Conservation (phyloP, 2,113 vertebrate genomes). For the Variabilichromis moorii region DNA sequence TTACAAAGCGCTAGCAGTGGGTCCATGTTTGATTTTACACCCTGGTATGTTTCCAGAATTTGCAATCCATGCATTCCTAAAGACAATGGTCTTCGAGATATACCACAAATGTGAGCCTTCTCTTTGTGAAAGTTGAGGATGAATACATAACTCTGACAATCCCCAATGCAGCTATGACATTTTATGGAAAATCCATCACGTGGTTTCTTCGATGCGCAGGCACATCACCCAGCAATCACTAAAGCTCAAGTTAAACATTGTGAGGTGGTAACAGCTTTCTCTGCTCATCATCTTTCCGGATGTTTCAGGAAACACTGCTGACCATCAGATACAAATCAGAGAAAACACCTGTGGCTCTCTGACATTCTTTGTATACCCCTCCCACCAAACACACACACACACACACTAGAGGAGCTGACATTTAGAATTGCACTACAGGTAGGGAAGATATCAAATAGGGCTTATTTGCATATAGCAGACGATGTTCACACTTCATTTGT, state of each 20-base stretch:
- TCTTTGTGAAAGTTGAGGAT: background rate
- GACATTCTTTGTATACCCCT: background rate
- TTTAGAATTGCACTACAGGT: constrained; percentile 41
- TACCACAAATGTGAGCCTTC: background rate
- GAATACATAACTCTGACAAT: background rate
- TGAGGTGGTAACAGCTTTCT: background rate
- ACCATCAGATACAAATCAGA: background rate
- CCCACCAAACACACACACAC: background rate
- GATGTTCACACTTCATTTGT: constrained; percentile 51
- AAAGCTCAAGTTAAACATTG: background rate
- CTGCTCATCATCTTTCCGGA: background rate
- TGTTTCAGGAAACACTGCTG: background rate
- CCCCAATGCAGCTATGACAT: background rate
- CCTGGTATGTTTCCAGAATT: background rate
- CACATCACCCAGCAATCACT: background rate
- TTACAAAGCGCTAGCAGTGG: background rate
- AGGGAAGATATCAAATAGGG: constrained; percentile 28
- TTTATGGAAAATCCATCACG: background rate
- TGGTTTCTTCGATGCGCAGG: background rate
- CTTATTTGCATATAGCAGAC: constrained; percentile 48
- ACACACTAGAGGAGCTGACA: constrained; percentile 25
- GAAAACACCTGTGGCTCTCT: constrained; percentile 34
- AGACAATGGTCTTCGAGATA: background rate
- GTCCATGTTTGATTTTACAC: background rate
- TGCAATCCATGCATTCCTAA: background rate